A percentile compares a stretch with the other conserved stretches of the same genome.
Evolutionary conservation across 2,888 invertebrate genomes (phyloP).

Genomic region (Eupithecia subumbrata): DNA sequence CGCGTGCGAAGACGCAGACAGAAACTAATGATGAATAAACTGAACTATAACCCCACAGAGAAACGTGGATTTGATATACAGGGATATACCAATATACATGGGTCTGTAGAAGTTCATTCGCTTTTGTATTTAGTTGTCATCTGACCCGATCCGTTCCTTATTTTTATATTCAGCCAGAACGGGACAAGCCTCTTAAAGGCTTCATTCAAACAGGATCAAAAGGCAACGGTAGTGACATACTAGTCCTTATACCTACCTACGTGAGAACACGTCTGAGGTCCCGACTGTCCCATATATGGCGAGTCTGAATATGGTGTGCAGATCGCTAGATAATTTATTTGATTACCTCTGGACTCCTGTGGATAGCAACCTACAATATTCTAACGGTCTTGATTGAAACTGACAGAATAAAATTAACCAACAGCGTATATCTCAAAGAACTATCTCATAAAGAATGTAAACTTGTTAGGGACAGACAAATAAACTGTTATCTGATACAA

Average conservation of each 20-base stretch:
- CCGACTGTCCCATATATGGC: conserved; percentile 63
- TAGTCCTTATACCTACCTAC: conserved; percentile 51
- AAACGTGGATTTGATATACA: background rate
- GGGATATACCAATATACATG: background rate
- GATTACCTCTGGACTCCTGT: conserved; percentile 46
- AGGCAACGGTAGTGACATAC: conserved; percentile 48
- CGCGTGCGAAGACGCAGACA: background rate
- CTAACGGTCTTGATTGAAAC: background rate
- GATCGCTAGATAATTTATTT: conserved; percentile 57
- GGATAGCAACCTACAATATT: background rate
- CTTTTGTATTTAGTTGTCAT: background rate
- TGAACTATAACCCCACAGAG: background rate
- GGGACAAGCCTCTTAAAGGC: conserved; percentile 38
- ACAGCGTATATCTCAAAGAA: background rate
- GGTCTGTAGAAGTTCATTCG: background rate
- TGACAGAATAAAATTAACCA: background rate
- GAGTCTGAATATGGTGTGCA: conserved; percentile 59
- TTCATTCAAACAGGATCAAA: conserved; percentile 47
- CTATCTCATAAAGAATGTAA: background rate
- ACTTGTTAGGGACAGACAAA: background rate
- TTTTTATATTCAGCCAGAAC: conserved; percentile 16
- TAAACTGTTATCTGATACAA: background rate
- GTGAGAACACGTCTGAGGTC: conserved; percentile 67
- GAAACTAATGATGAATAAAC: background rate
- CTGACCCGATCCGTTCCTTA: background rate